phyloP scores from a whole-genome alignment of 2,888 invertebrate species.

The Drosophila nr. fundita region DNA sequence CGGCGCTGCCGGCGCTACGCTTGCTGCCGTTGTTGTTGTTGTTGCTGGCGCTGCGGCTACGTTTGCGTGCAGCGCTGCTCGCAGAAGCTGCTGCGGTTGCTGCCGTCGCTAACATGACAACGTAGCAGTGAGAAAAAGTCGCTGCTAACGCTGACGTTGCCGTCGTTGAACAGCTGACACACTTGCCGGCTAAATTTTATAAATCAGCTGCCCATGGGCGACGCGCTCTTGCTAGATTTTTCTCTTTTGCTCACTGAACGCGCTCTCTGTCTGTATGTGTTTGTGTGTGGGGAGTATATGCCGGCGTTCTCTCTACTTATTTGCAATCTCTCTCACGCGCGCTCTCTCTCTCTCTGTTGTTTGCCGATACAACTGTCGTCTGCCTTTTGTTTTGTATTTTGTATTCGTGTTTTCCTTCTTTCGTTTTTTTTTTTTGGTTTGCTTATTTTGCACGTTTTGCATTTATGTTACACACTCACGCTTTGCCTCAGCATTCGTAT shows the following conservation, averaged over 20 bases:
- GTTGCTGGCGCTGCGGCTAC: constrained; percentile 74
- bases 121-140: constrained; percentile 48
- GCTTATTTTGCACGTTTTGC: constrained; percentile 55
- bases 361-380: constrained; percentile 38
- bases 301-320: constrained; percentile 40
- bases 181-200: constrained; percentile 76
- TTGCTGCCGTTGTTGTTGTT: constrained; percentile 58
- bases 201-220: constrained; percentile 76
- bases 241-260: constrained; percentile 25
- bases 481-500: constrained; percentile 48
- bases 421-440: constrained; percentile 26
- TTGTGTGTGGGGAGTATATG: constrained; percentile 15
- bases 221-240: constrained; percentile 33
- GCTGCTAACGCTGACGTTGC: constrained; percentile 36
- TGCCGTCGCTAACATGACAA: constrained; percentile 78
- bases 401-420: constrained; percentile 43
- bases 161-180: constrained; percentile 70
- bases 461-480: constrained; percentile 58
- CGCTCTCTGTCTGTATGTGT: not conserved
- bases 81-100: constrained; percentile 58
- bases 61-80: constrained; percentile 65
- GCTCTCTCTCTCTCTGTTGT: constrained; percentile 37
- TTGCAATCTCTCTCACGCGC: constrained; percentile 31
- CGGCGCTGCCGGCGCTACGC: constrained; percentile 63
- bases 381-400: constrained; percentile 55